Percentiles rank a stretch among this genome's conserved stretches.
Conservation (phyloP, 2,113 vertebrate species). For the Leucopsar rothschildi region DNA sequence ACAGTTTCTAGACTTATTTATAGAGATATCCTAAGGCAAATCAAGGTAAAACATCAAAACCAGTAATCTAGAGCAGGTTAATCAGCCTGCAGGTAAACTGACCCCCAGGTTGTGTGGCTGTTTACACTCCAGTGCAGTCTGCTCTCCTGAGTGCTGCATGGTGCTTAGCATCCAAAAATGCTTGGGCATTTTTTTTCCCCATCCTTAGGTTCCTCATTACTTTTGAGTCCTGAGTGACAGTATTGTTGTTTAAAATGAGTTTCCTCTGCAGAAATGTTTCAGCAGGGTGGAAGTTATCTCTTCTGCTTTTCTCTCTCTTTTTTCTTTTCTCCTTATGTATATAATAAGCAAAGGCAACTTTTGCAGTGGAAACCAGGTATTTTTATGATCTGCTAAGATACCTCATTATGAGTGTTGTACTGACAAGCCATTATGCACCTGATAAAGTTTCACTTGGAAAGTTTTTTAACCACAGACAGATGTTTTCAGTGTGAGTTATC, state of each 20-base stretch:
- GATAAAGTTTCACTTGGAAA: background rate
- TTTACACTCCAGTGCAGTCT: background rate
- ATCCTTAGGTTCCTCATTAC: background rate
- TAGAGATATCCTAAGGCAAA: background rate
- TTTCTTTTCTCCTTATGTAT: background rate
- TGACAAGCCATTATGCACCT: background rate
- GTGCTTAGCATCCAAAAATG: background rate
- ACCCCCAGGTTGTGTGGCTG: background rate
- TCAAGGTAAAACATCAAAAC: background rate
- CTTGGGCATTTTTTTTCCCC: background rate
- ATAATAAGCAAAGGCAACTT: background rate
- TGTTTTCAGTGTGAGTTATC: background rate
- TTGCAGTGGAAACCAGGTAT: background rate
- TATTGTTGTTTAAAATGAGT: background rate
- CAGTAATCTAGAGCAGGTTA: background rate
- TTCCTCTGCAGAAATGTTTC: background rate
- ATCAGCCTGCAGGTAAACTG: background rate
- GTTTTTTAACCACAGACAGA: background rate
- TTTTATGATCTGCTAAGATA: background rate
- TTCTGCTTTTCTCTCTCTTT: background rate
- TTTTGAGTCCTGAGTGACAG: background rate
- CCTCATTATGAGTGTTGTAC: background rate
- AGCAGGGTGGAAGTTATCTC: background rate
- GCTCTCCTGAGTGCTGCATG: rapidly evolving
- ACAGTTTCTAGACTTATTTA: background rate